A percentile compares a stretch with the other conserved stretches of the same genome.
Evolutionary conservation across 2,797 vertebrate species (phyloP).

Genomic region (Picus viridis): DNA sequence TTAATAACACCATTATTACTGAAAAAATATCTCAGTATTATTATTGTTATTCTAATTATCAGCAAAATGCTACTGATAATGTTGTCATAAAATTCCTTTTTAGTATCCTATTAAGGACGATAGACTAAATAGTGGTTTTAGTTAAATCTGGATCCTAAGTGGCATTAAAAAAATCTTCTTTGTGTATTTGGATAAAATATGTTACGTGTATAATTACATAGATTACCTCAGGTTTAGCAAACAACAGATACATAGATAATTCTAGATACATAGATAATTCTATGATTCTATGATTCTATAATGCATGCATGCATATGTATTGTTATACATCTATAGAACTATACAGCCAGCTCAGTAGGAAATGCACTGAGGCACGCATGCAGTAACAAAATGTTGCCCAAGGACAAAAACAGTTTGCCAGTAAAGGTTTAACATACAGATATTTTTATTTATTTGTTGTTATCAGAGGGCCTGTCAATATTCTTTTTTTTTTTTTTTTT

Average conservation of each 20-base stretch:
- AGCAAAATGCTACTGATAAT: conserved; percentile 84
- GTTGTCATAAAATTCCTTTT: conserved; percentile 85
- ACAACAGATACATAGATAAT: conserved; percentile 65
- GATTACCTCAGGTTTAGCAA: conserved; percentile 75
- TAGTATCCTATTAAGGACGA: conserved; percentile 82
- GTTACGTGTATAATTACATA: conserved; percentile 78
- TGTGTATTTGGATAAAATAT: conserved; percentile 81
- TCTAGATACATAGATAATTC: too few species aligned
- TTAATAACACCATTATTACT: conserved; percentile 88
- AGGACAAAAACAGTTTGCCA: neutral
- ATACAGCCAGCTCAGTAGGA: neutral
- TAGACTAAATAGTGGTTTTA: conserved; percentile 82
- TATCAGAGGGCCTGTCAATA: neutral
- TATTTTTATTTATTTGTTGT: neutral
- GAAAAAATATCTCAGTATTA: conserved; percentile 84
- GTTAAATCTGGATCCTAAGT: conserved; percentile 81
- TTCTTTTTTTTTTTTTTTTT: neutral
- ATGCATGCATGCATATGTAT: neutral
- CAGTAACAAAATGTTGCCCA: neutral
- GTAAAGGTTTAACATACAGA: neutral
- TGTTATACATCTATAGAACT: neutral
- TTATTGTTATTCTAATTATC: conserved; percentile 90
- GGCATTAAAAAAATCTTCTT: conserved; percentile 77
- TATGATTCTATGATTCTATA: too few species aligned
- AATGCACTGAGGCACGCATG: neutral